Conservation (phyloP, 2,888 invertebrate genomes). For the Melipona beecheii region DNA sequence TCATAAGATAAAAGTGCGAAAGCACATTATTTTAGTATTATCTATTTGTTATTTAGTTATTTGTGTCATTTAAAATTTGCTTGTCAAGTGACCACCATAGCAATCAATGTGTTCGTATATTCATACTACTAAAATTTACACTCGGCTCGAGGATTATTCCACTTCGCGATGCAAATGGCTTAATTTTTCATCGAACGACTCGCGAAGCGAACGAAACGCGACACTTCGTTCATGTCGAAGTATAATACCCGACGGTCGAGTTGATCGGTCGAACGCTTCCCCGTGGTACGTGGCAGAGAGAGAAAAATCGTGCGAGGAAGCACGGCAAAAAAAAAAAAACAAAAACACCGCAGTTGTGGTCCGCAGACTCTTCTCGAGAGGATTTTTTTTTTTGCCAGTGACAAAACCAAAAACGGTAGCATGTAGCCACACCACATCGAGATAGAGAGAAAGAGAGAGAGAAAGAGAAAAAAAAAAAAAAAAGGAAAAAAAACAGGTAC, state of each 20-base stretch:
- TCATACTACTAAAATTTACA: too few species aligned
- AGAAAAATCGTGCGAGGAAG: constrained; percentile 9
- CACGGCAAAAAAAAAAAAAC: constrained; percentile 26
- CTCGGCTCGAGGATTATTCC: too few species aligned
- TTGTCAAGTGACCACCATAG: too few species aligned
- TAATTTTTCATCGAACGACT: neutral
- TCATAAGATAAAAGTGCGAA: too few species aligned
- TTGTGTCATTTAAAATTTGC: too few species aligned
- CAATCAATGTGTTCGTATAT: too few species aligned
- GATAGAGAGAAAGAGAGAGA: constrained; percentile 29
- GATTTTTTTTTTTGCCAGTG: constrained; percentile 72
- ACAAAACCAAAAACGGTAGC: constrained; percentile 76
- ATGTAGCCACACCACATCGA: constrained; percentile 83
- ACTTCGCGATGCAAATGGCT: too few species aligned
- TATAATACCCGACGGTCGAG: neutral
- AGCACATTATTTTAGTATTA: too few species aligned
- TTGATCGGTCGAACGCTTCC: neutral
- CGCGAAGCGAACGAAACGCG: neutral
- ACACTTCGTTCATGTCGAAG: neutral
- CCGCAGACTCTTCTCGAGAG: constrained; percentile 68
- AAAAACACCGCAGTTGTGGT: constrained; percentile 30
- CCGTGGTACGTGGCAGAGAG: neutral
- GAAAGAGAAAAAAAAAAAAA: neutral
- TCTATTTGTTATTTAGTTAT: too few species aligned
- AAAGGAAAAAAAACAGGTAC: constrained; percentile 7